Conservation (phyloP, 2,888 invertebrate species). For the Lamellibrachia satsuma region DNA sequence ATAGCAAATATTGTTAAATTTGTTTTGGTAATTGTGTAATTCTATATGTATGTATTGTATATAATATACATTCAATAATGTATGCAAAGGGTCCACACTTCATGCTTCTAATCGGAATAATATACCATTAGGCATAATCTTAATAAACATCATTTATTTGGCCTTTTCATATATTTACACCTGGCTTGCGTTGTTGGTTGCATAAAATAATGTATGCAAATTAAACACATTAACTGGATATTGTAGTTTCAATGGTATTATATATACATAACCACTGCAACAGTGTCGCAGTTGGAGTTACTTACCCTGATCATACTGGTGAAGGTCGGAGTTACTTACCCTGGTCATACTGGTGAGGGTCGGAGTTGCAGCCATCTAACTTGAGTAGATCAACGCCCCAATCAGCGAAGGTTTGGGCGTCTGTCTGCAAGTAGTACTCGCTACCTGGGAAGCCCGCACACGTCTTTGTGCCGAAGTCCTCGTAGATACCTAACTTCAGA, state of each 20-base stretch:
- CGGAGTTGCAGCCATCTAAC: conserved; percentile 94
- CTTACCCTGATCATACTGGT: too few species aligned
- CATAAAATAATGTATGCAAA: too few species aligned
- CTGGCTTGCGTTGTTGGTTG: too few species aligned
- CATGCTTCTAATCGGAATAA: too few species aligned
- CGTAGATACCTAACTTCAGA: conserved; percentile 94
- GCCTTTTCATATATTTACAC: too few species aligned
- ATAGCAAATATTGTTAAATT: not conserved
- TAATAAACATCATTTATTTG: too few species aligned
- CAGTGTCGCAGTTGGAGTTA: not conserved
- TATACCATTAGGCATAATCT: too few species aligned
- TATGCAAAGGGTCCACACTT: too few species aligned
- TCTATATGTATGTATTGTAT: too few species aligned
- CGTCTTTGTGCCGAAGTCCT: conserved; percentile 95
- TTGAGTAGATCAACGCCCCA: conserved; percentile 96
- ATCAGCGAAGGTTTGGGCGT: conserved; percentile 89
- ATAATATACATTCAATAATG: too few species aligned
- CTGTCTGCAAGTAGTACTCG: conserved; percentile 82
- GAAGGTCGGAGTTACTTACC: conserved; percentile 56
- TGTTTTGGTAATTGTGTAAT: not conserved
- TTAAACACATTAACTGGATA: too few species aligned
- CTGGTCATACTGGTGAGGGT: conserved; percentile 71
- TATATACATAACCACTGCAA: not conserved
- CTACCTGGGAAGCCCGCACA: conserved; percentile 98
- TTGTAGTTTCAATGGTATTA: too few species aligned